Percentiles rank a stretch among this genome's conserved stretches.
Conservation (phyloP, 2,888 invertebrate genomes). For the Athalia circularis region DNA sequence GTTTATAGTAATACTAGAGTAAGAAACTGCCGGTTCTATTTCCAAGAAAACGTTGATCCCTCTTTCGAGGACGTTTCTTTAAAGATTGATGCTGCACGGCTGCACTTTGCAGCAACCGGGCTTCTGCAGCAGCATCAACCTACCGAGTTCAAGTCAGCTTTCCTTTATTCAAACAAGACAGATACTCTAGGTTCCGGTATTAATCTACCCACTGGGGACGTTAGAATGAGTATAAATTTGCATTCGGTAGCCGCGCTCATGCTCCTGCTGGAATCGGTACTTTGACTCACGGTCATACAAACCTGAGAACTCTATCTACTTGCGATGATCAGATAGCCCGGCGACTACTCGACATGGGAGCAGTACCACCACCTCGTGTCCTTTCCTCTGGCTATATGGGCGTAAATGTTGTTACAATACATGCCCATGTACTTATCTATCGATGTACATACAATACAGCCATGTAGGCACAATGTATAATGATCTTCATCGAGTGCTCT, state of each 20-base stretch:
- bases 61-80: constrained; percentile 21
- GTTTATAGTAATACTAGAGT: neutral
- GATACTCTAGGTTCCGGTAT: constrained; percentile 39
- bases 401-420: neutral
- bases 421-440: neutral
- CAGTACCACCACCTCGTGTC: constrained; percentile 34
- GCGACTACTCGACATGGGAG: constrained; percentile 34
- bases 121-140: no score
- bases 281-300: constrained; percentile 41
- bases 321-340: constrained; percentile 41
- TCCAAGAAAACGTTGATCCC: constrained; percentile 28
- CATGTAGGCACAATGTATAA: neutral
- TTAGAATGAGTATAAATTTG: constrained; percentile 44
- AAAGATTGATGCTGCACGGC: constrained; percentile 24
- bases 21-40: neutral
- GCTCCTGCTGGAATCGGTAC: constrained; percentile 16
- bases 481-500: neutral
- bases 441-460: constrained; percentile 10
- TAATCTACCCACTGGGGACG: constrained; percentile 37
- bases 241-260: constrained; percentile 40
- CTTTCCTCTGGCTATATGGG: constrained; percentile 22
- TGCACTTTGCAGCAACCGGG: neutral
- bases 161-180: constrained; percentile 31
- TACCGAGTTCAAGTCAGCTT: constrained; percentile 11
- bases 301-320: constrained; percentile 42